These are phyloP conservation scores for Pelusios castaneus DNA, from an alignment of 2,113 vertebrate genomes.

Conservation along the genomic window DNA sequence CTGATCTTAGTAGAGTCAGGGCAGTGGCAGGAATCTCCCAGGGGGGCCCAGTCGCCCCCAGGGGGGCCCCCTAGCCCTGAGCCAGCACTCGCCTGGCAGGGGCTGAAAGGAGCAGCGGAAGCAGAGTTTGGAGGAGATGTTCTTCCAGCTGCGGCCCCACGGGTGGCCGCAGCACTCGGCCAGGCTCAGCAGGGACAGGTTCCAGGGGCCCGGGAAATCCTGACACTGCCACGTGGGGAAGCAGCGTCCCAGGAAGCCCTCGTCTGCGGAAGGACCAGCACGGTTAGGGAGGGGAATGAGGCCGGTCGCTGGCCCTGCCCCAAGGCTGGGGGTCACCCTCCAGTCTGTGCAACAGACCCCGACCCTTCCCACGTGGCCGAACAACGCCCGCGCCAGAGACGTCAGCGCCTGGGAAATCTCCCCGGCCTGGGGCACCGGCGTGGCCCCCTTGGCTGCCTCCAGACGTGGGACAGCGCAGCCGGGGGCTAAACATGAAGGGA, in stretches of 20 bases:
- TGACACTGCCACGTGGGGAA: slow-evolving; percentile 85
- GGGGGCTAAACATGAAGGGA: neutral
- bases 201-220: slow-evolving; percentile 65
- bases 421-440: no score
- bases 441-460: neutral
- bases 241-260: slow-evolving; percentile 79
- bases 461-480: neutral
- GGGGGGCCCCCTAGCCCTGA: neutral
- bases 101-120: slow-evolving; percentile 81
- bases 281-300: neutral
- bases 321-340: no score
- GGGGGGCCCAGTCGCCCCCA: neutral
- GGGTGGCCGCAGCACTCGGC: slow-evolving; percentile 85
- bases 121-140: slow-evolving; percentile 78
- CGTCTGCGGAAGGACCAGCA: neutral
- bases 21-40: no score
- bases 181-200: slow-evolving; percentile 79
- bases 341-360: no score
- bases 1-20: no score
- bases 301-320: neutral
- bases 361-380: neutral
- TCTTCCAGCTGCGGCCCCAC: slow-evolving; percentile 89
- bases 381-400: neutral
- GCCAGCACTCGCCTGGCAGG: slow-evolving; percentile 35
- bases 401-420: neutral